Conservation (phyloP, 1,140 invertebrate species). For the Zophobas atratus region DNA sequence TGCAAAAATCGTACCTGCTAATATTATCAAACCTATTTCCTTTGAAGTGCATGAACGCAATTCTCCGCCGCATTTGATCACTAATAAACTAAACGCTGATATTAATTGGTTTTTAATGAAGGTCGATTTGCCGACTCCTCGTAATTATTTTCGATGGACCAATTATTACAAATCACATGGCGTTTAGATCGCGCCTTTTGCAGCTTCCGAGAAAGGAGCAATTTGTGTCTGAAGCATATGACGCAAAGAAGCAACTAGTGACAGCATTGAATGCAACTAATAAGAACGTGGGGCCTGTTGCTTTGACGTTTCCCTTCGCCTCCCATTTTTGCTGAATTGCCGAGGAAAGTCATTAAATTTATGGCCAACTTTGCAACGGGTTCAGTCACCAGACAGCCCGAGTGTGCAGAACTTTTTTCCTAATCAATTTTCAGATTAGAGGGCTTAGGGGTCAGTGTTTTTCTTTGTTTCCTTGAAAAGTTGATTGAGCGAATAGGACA, state of each 20-base stretch:
- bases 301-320: neutral
- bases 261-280: conserved; percentile 8
- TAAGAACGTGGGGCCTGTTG: conserved; percentile 15
- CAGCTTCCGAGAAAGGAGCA: neutral
- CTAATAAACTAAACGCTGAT: conserved; percentile 18
- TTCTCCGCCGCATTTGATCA: neutral
- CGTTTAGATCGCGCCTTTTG: neutral
- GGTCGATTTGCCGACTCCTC: conserved; percentile 16
- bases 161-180: conserved; percentile 9
- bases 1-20: conserved; percentile 9
- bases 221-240: conserved; percentile 24
- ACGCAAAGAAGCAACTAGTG: conserved; percentile 29
- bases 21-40: neutral
- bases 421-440: conserved; percentile 16
- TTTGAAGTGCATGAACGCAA: neutral
- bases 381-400: neutral
- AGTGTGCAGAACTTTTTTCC: neutral
- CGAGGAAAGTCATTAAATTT: conserved; percentile 3
- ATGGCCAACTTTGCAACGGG: neutral
- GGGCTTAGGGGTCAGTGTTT: neutral
- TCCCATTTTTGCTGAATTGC: neutral
- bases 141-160: conserved; percentile 26
- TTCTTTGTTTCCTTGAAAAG: neutral
- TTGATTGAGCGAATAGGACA: conserved; percentile 33
- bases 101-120: conserved; percentile 40